Conservation (phyloP, 2,888 invertebrate species). For the Leistus spinibarbis region DNA sequence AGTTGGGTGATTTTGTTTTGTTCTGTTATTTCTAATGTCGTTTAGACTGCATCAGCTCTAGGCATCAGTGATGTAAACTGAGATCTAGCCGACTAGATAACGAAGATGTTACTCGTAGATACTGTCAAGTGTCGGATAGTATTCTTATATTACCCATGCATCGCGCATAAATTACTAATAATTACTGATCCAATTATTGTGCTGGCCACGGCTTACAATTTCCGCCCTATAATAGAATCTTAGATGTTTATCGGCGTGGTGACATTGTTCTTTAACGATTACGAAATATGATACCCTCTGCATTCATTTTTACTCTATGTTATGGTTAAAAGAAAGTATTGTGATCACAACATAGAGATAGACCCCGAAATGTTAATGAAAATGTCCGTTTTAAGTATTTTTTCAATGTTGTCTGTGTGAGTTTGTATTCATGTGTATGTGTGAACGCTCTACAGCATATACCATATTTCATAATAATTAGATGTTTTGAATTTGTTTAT, state of each 20-base stretch:
- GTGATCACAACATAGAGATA: too few relatives aligned
- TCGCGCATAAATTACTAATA: slow-evolving; percentile 32
- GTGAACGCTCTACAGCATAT: too few relatives aligned
- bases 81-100: slow-evolving; percentile 26
- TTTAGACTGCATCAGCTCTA: slow-evolving; percentile 2
- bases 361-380: too few relatives aligned
- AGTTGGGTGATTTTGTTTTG: too few relatives aligned
- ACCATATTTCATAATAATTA: too few relatives aligned
- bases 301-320: too few relatives aligned
- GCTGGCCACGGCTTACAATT: slow-evolving; percentile 22
- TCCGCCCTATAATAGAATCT: slow-evolving; percentile 5
- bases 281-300: neutral
- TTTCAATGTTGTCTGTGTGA: too few relatives aligned
- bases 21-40: neutral
- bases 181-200: slow-evolving; percentile 37
- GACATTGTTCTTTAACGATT: neutral
- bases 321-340: too few relatives aligned
- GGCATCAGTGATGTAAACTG: slow-evolving; percentile 10
- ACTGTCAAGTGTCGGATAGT: slow-evolving; percentile 31
- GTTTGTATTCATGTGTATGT: too few relatives aligned
- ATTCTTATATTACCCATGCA: slow-evolving; percentile 21
- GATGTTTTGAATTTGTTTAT: too few relatives aligned
- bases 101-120: slow-evolving; percentile 27
- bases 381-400: too few relatives aligned
- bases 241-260: slow-evolving; percentile 9